phyloP scores from a whole-genome alignment of 2,113 vertebrate genomes.

The Sardina pilchardus region DNA sequence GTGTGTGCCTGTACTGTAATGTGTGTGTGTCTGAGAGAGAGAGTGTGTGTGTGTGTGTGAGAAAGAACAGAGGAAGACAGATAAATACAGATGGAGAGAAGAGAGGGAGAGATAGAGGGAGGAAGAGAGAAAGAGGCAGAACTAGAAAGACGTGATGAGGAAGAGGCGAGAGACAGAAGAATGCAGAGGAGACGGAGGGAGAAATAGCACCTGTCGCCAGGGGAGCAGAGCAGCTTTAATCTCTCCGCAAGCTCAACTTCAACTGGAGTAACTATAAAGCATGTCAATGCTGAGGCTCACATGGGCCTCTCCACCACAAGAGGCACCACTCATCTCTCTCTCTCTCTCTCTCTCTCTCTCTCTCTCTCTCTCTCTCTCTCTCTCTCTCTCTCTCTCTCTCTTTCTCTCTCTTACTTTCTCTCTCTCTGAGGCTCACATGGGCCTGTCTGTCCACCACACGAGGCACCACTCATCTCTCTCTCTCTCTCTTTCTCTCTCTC shows the following conservation, averaged over 20 bases:
- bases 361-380: background rate
- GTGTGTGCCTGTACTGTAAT: too few relatives aligned
- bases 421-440: background rate
- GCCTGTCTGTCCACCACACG: background rate
- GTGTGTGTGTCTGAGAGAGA: background rate
- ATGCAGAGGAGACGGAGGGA: background rate
- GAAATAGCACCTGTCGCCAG: constrained; percentile 5
- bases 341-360: background rate
- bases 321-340: background rate
- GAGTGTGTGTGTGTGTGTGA: background rate
- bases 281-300: constrained; percentile 16
- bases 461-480: background rate
- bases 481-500: background rate
- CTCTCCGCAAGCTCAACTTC: constrained; percentile 20
- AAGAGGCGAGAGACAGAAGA: background rate
- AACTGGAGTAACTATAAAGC: constrained; percentile 22
- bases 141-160: too few relatives aligned
- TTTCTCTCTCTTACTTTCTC: background rate
- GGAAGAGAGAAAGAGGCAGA: background rate
- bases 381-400: background rate
- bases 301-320: background rate
- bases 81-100: background rate
- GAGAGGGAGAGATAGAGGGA: background rate
- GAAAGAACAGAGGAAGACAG: background rate
- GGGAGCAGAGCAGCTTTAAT: constrained; percentile 17